Evolutionary conservation across 2,113 vertebrate genomes (phyloP), one percentile per base, ranked within the genome.

Genomic region (Ameiurus melas): DNA sequence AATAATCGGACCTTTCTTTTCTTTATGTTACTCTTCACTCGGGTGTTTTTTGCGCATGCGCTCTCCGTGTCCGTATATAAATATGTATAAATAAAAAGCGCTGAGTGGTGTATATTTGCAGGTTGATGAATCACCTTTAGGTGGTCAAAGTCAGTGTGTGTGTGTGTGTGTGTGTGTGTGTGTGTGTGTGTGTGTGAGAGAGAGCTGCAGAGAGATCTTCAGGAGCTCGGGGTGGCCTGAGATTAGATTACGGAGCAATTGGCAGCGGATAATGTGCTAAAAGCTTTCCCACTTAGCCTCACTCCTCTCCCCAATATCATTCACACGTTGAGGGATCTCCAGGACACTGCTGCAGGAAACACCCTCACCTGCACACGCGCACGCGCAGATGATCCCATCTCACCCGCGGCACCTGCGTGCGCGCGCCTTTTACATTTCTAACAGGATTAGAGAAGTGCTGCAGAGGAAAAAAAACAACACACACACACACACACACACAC

Each of bases 231-330:
- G 80, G 80, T 60, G 80, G 80, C 55, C 80, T 82, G 80, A 82
- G 80, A 98, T 97, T 93, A 95, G 96, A 98, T 98, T 97, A 97
- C 92, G 93, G 91, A 86, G 90, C 96, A 97, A 97, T 97, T 97
- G 96, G 95, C 93, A 95, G 95, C 80, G 96, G 97, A 97, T 97
- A 98, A 98, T 96, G 96, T 97, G 97, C 96, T 97, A 98, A 98
- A 98, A 98, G 97, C 97, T 97, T 97, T 96, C 95, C 95, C 96
- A 95, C 94, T 96, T 92, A 95, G 94, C 94, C 92, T 96, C 94
- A 95, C 94, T 96, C 95, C 96, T 95, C 55, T 94, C 84, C 95
- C 91, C 96, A 96, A 96, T 96, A 97, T 96, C 96, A 97, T 97
- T 97, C 97, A 96, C 96, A 97, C 97, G 96, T 96, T 93, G 93